These are phyloP conservation scores for Platycheirus albimanus DNA, from an alignment of 2,888 invertebrate genomes.

Conservation along the genomic window DNA sequence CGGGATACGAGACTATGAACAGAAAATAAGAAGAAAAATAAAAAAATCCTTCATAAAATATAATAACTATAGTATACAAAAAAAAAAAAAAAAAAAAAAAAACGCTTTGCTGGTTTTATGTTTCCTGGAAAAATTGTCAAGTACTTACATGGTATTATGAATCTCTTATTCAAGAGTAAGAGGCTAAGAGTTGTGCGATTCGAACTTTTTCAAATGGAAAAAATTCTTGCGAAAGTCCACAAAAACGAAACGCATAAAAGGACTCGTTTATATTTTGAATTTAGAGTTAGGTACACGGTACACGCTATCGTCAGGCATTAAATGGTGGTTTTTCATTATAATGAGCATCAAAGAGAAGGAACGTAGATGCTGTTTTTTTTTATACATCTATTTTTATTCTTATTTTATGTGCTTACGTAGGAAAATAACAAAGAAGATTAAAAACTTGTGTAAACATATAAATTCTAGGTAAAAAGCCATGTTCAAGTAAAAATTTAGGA, in stretches of 20 bases:
- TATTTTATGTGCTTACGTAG: not conserved
- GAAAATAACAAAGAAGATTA: not conserved
- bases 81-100: constrained; percentile 10
- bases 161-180: constrained; percentile 44
- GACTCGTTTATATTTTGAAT: constrained; percentile 31
- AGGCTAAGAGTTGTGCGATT: constrained; percentile 48
- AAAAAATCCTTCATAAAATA: constrained; percentile 13
- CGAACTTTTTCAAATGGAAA: constrained; percentile 59
- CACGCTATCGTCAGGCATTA: constrained; percentile 42
- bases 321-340: constrained; percentile 57
- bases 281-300: no score
- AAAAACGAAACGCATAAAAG: constrained; percentile 49
- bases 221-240: constrained; percentile 52
- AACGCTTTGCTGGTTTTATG: constrained; percentile 47
- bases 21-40: constrained; percentile 28
- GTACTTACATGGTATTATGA: constrained; percentile 45
- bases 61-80: constrained; percentile 9
- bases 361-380: not conserved
- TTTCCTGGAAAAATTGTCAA: constrained; percentile 53
- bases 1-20: constrained; percentile 29
- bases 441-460: not conserved
- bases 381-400: not conserved
- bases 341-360: constrained; percentile 16
- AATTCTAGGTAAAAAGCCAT: no score
- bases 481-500: no score